Conservation (phyloP, 1,140 invertebrate species). For the Nebria ingens region DNA sequence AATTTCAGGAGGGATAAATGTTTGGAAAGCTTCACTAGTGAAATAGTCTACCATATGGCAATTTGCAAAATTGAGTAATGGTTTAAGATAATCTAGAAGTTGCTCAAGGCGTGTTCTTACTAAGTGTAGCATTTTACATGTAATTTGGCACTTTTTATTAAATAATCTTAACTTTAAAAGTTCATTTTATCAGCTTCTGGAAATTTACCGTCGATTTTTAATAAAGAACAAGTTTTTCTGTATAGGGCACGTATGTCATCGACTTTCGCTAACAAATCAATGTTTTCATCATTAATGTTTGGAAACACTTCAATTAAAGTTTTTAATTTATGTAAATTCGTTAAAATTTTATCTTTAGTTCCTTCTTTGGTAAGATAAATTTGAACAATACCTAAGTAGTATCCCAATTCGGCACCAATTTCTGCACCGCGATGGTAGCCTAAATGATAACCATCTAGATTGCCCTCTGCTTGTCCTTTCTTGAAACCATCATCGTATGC, state of each 20-base stretch:
- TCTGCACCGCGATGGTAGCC: conserved; percentile 53
- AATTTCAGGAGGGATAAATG: conserved; percentile 43
- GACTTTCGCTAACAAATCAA: conserved; percentile 48
- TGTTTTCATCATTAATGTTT: conserved; percentile 45
- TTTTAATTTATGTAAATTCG: conserved; percentile 42
- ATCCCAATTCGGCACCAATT: conserved; percentile 51
- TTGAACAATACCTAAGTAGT: conserved; percentile 42
- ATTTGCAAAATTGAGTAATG: conserved; percentile 51
- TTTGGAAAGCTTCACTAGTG: conserved; percentile 56
- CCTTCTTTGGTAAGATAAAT: conserved; percentile 28
- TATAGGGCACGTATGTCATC: conserved; percentile 54
- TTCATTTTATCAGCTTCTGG: conserved; percentile 41
- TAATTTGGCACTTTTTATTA: neutral
- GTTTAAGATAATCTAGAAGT: conserved; percentile 44
- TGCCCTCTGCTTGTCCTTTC: conserved; percentile 42
- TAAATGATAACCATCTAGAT: conserved; percentile 49
- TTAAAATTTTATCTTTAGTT: conserved; percentile 35
- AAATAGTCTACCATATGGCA: conserved; percentile 75
- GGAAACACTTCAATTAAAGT: conserved; percentile 54
- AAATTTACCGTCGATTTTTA: conserved; percentile 44
- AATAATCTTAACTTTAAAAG: conserved; percentile 33
- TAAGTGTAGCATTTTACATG: conserved; percentile 12
- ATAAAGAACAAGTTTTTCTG: conserved; percentile 52
- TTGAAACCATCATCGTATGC: conserved; percentile 49
- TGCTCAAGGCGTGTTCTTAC: conserved; percentile 39